Percentiles rank a stretch among this genome's conserved stretches.
These are phyloP conservation scores for Ichneumoninae sp. DNA, from an alignment of 2,888 invertebrate genomes.

Conservation along the genomic window DNA sequence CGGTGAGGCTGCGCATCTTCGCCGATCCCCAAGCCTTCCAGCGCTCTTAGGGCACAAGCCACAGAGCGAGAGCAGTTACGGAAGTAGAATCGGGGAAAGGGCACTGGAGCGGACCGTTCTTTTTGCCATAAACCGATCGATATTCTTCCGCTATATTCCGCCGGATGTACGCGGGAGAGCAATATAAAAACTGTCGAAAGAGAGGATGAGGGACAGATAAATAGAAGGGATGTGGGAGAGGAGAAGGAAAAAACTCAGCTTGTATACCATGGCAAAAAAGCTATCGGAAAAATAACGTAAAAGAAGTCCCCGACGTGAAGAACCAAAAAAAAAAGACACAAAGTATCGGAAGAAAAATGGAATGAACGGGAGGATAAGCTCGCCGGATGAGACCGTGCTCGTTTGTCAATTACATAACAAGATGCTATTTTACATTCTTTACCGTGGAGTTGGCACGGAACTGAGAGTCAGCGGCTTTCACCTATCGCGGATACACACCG, in stretches of 20 bases:
- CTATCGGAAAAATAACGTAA: background rate
- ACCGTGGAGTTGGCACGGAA: background rate
- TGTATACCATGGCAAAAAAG: background rate
- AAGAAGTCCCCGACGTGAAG: background rate
- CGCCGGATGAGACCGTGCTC: background rate
- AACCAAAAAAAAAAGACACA: background rate
- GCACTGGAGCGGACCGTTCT: background rate
- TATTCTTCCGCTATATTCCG: conserved; percentile 34
- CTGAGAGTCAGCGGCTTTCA: background rate
- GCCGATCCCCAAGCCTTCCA: background rate
- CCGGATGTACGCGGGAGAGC: background rate
- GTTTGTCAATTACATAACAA: background rate
- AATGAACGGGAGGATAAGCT: background rate
- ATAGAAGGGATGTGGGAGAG: background rate
- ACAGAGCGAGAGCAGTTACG: conserved; percentile 21
- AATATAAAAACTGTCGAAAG: conserved; percentile 15
- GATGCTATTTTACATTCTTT: background rate
- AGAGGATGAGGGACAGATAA: conserved; percentile 1
- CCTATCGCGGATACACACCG: background rate
- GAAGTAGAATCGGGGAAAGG: conserved; percentile 30
- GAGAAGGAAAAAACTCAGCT: conserved; percentile 13
- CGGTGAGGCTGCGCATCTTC: conserved; percentile 17
- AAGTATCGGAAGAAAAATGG: background rate
- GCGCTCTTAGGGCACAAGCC: conserved; percentile 17
- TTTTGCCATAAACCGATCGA: conserved; percentile 52